Evolutionary conservation across 2,797 vertebrate species (phyloP), one percentile per base, ranked within the genome.

Genomic region (Diplodus puntazzo): DNA sequence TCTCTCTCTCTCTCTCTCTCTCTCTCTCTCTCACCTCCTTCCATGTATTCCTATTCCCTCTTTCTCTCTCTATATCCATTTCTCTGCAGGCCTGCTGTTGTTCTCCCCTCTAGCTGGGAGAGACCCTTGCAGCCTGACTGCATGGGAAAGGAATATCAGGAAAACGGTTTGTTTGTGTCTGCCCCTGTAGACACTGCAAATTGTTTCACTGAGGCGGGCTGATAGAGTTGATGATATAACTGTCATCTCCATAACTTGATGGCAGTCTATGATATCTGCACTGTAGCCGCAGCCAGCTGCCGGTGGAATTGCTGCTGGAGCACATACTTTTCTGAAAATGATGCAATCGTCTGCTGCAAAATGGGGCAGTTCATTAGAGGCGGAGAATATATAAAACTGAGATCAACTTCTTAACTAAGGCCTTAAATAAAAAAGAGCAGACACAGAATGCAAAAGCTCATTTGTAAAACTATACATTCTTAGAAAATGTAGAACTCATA

Each of bases 211-310:
- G 89, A 87, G 81, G 69, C 89, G 75, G 60, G 78, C 81, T 83
- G 92, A 92, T 89, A 75, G 88, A 82, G 75, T 76, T 91, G 89
- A 92, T 91, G 85, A 94, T 89, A 88, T 88, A 90, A 92, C 80
- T 82, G 82, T 87, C 87, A 91, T 92, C 86, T 90, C 88, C 88
- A 87, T 88, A 92, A 90, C 88, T 85, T 82, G 79, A 89, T 89
- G 80, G 82, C 69, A 79, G 70, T 60, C 77, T 79, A 50, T 83
- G 90, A 92, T 92, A 89, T 84, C 66, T 82, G 69, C 66, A n/a
- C 64, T 70, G 84, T 64, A 78, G 82, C 80, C 83, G 58, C 69
- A 83, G 80, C 61, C 69, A 53, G 63, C 69, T 84, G 79, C 77
- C 79, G 66, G 59, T 67, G 23, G 59, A 71, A 78, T 30, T 64